Conservation (phyloP, 2,888 invertebrate species). For the Hypselothyrea guttata region DNA sequence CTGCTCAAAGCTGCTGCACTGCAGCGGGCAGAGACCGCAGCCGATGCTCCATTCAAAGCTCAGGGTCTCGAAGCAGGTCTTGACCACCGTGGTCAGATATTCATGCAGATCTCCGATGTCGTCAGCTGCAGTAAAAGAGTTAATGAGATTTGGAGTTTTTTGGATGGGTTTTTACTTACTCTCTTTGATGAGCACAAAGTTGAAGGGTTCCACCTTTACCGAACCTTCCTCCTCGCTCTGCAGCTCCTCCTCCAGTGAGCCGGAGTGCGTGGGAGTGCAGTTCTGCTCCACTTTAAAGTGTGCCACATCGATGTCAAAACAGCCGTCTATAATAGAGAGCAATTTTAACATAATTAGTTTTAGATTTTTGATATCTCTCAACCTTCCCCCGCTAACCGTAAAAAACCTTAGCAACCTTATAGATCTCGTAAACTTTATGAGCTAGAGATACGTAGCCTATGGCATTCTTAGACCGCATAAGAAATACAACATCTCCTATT, state of each 20-base stretch:
- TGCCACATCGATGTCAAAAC: slow-evolving; percentile 20
- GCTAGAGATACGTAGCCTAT: too few species aligned
- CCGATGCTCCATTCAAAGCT: slow-evolving; percentile 60
- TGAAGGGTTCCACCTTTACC: slow-evolving; percentile 51
- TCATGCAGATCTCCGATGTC: slow-evolving; percentile 53
- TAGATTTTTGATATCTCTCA: too few species aligned
- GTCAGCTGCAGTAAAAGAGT: slow-evolving; percentile 39
- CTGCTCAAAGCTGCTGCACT: slow-evolving; percentile 52
- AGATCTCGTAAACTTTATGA: too few species aligned
- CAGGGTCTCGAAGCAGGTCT: slow-evolving; percentile 66
- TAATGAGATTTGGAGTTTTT: neutral
- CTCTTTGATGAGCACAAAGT: slow-evolving; percentile 62
- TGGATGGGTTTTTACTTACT: slow-evolving; percentile 23
- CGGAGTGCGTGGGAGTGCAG: neutral
- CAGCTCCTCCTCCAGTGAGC: slow-evolving; percentile 27
- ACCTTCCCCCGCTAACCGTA: too few species aligned
- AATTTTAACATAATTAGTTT: neutral
- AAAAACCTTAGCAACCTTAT: too few species aligned
- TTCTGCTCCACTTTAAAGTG: slow-evolving; percentile 36
- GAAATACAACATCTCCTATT: too few species aligned
- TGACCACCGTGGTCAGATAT: slow-evolving; percentile 63
- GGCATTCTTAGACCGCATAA: too few species aligned
- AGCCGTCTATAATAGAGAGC: slow-evolving; percentile 7
- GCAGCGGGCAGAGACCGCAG: slow-evolving; percentile 60
- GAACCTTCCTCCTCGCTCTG: slow-evolving; percentile 47